Conservation (phyloP, 2,797 vertebrate genomes). For the Microhierax caerulescens region DNA sequence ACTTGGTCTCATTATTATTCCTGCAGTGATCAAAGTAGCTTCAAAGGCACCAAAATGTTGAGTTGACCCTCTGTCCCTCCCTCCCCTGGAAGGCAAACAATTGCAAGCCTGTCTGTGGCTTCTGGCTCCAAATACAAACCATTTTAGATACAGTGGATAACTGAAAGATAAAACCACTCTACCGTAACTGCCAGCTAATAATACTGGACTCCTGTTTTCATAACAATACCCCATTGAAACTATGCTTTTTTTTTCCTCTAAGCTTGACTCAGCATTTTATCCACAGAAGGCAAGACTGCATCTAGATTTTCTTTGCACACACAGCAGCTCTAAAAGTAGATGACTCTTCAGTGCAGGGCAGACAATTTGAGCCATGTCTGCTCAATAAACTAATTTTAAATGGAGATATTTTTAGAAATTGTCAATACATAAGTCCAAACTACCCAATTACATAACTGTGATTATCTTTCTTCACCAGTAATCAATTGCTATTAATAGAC, state of each 20-base stretch:
- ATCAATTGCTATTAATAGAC: constrained; percentile 37
- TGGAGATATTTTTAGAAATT: constrained; percentile 38
- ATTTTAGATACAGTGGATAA: not conserved
- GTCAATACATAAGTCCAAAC: not conserved
- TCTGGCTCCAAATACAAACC: constrained; percentile 33
- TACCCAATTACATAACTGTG: constrained; percentile 33
- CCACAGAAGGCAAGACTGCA: not conserved
- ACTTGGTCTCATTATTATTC: not conserved
- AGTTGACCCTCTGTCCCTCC: constrained; percentile 7
- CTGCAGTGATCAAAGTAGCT: constrained; percentile 22
- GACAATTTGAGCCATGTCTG: constrained; percentile 37
- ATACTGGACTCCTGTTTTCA: constrained; percentile 30
- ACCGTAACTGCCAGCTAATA: not conserved
- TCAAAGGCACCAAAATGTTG: constrained; percentile 19
- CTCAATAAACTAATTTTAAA: constrained; percentile 61
- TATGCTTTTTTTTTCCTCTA: not conserved
- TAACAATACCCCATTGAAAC: not conserved
- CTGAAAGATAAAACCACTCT: constrained; percentile 24
- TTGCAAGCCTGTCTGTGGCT: constrained; percentile 32
- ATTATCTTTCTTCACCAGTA: not conserved
- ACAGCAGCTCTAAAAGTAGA: not conserved
- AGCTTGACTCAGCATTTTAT: constrained; percentile 31
- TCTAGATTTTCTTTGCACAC: not conserved
- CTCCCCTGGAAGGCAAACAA: constrained; percentile 19
- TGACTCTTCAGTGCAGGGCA: not conserved